A percentile compares a stretch with the other conserved stretches of the same genome.
phyloP scores from a whole-genome alignment of 2,113 vertebrate genomes.

The Malurus cyaneus region DNA sequence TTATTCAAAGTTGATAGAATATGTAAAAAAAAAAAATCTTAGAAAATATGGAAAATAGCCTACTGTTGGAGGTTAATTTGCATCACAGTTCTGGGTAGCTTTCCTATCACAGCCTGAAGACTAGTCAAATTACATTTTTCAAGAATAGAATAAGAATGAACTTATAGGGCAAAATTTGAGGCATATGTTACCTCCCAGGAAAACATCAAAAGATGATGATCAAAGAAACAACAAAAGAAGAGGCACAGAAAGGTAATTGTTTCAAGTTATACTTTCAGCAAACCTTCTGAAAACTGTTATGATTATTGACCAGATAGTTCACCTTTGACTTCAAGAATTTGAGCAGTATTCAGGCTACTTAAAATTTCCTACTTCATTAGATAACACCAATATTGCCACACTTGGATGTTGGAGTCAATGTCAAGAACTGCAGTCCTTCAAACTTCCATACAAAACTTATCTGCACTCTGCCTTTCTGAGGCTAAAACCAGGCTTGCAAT shows the following conservation, averaged over 20 bases:
- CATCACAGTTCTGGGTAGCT: background rate
- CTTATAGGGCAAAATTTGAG: background rate
- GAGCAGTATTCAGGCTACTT: background rate
- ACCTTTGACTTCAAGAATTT: constrained; percentile 1
- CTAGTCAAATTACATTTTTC: background rate
- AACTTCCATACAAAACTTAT: background rate
- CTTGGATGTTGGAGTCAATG: background rate
- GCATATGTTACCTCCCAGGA: background rate
- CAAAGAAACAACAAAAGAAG: background rate
- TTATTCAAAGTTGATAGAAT: background rate
- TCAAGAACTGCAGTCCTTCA: background rate
- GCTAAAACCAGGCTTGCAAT: background rate
- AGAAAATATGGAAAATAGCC: background rate
- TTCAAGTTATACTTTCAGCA: background rate
- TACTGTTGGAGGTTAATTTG: background rate
- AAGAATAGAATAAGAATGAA: constrained; percentile 31
- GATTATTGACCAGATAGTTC: background rate
- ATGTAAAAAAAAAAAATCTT: background rate
- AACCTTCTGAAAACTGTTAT: constrained; percentile 22
- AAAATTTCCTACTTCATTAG: constrained; percentile 14
- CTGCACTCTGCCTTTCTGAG: background rate
- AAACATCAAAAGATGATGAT: constrained; percentile 45
- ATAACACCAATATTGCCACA: background rate
- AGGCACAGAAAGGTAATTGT: background rate
- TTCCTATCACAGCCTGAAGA: background rate